A percentile compares a stretch with the other conserved stretches of the same genome.
These are phyloP conservation scores for Hymenopus coronatus DNA, from an alignment of 2,888 invertebrate genomes.

Conservation along the genomic window DNA sequence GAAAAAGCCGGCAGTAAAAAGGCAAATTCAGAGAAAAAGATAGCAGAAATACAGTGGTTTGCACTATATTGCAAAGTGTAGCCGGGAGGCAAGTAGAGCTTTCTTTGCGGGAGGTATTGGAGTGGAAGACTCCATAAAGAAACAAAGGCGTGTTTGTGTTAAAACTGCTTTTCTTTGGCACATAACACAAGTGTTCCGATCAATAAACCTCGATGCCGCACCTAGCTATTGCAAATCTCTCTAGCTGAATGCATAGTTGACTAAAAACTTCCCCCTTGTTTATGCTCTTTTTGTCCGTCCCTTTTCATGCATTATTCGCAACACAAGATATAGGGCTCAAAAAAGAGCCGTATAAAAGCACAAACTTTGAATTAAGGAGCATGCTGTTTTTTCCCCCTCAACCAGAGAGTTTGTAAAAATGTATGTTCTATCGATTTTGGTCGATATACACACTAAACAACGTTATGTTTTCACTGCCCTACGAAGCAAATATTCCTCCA, in stretches of 20 bases:
- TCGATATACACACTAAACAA: no score
- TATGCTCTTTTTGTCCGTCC: not conserved
- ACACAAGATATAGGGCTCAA: no score
- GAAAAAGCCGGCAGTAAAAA: not conserved
- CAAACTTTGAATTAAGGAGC: no score
- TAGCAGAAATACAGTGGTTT: conserved; percentile 14
- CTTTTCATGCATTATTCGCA: no score
- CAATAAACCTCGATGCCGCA: not conserved
- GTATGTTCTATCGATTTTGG: no score
- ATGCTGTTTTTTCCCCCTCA: no score
- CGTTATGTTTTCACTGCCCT: no score
- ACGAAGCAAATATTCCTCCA: no score
- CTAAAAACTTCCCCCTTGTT: not conserved
- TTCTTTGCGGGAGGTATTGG: not conserved
- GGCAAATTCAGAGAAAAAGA: not conserved
- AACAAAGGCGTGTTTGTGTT: not conserved
- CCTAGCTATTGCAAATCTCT: not conserved
- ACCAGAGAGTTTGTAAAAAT: no score
- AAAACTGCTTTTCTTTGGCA: not conserved
- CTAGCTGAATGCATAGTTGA: not conserved
- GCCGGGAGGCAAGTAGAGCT: not conserved
- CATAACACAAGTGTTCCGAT: not conserved
- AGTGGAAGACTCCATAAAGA: not conserved
- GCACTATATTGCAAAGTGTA: conserved; percentile 23
- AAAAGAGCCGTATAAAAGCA: no score